These are phyloP conservation scores for Sycophaga agraensis DNA, from an alignment of 1,140 invertebrate genomes.

Conservation along the genomic window DNA sequence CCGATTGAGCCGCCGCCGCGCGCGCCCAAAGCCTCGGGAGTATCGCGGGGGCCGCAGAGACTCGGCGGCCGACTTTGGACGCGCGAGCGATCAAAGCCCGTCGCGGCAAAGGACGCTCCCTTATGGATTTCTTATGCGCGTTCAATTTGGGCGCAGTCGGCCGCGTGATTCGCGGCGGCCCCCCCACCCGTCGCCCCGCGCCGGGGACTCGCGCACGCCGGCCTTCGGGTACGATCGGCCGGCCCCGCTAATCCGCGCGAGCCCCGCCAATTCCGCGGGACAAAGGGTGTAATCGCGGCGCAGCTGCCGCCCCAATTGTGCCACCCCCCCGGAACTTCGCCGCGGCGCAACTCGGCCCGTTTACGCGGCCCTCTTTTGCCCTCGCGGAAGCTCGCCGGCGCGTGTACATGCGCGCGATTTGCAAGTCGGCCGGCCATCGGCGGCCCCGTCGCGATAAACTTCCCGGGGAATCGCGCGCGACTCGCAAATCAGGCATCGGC, in stretches of 20 bases:
- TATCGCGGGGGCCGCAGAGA: slow-evolving; percentile 7
- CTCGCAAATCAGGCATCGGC: slow-evolving; percentile 41
- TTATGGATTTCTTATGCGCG: slow-evolving; percentile 56
- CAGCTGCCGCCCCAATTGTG: slow-evolving; percentile 5
- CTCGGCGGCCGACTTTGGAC: slow-evolving; percentile 50
- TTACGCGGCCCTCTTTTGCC: neutral
- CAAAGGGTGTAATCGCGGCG: slow-evolving; percentile 26
- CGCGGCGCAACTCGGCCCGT: neutral
- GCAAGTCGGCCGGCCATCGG: slow-evolving; percentile 24
- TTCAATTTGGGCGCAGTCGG: slow-evolving; percentile 50
- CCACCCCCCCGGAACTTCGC: neutral
- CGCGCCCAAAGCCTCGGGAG: slow-evolving; percentile 10
- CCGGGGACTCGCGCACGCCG: neutral
- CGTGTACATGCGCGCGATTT: slow-evolving; percentile 6
- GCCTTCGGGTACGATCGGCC: too few relatives aligned
- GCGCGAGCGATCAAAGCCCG: slow-evolving; percentile 52
- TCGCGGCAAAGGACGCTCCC: slow-evolving; percentile 50
- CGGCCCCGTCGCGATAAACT: neutral
- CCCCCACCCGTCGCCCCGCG: slow-evolving; percentile 25
- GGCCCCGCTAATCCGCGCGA: too few relatives aligned
- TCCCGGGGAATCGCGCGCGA: slow-evolving; percentile 7
- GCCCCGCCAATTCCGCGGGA: slow-evolving; percentile 40
- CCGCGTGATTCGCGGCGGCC: slow-evolving; percentile 41
- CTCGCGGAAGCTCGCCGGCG: neutral
- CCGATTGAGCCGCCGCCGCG: slow-evolving; percentile 49